Evolutionary conservation across 2,113 vertebrate species (phyloP).

Genomic region (Phodopus roborovskii): DNA sequence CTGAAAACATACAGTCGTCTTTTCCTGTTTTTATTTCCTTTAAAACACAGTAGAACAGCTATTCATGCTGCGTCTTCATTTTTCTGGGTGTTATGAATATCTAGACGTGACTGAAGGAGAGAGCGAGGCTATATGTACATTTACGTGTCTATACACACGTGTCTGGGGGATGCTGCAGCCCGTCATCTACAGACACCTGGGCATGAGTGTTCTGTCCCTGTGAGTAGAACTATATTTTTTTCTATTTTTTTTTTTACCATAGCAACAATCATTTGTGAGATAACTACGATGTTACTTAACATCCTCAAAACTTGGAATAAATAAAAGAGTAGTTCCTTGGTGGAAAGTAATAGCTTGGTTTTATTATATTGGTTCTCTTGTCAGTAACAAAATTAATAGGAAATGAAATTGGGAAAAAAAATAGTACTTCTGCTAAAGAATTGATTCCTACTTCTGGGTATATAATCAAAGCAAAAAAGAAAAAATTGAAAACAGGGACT

Average conservation of each 20-base stretch:
- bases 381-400: constrained; percentile 15
- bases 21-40: background rate
- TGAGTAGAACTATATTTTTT: background rate
- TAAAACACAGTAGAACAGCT: background rate
- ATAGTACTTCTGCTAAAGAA: background rate
- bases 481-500: background rate
- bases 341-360: background rate
- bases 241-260: constrained; percentile 13
- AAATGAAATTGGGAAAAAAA: background rate
- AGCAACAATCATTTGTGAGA: background rate
- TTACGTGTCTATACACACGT: background rate
- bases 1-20: background rate
- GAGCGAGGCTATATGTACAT: background rate
- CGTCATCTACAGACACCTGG: background rate
- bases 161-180: too few relatives aligned
- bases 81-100: background rate
- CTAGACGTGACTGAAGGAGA: background rate
- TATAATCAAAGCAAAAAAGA: background rate
- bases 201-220: background rate
- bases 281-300: background rate
- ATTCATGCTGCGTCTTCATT: background rate
- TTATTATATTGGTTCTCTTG: background rate
- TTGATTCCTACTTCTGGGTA: background rate
- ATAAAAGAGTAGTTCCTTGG: background rate
- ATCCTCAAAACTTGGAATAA: constrained; percentile 11